Evolutionary conservation across 2,797 vertebrate genomes (phyloP).

Genomic region (Tragelaphus oryx): DNA sequence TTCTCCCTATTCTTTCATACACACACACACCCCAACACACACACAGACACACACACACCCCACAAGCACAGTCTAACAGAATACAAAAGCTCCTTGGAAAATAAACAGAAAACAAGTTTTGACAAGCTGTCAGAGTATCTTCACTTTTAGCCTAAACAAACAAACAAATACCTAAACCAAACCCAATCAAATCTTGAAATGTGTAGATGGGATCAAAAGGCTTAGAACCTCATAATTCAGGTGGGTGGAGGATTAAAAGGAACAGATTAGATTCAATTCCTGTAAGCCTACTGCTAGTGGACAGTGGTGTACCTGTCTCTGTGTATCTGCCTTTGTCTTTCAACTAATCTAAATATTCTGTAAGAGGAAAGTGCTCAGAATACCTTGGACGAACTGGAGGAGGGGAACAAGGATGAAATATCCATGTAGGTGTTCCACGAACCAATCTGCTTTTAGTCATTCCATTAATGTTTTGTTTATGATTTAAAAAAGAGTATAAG

Average conservation of each 20-base stretch:
- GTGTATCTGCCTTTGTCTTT: neutral
- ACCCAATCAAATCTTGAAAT: constrained; percentile 3
- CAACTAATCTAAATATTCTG: neutral
- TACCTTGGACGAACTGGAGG: neutral
- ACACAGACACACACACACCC: neutral
- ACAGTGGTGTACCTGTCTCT: neutral
- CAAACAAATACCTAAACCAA: neutral
- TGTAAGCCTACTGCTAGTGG: neutral
- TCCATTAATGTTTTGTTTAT: constrained; percentile 2
- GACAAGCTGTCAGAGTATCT: neutral
- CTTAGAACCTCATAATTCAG: neutral
- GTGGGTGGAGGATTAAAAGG: neutral
- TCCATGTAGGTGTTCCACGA: neutral
- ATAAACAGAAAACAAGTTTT: neutral
- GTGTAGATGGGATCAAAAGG: neutral
- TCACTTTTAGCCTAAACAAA: neutral
- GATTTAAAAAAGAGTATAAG: neutral
- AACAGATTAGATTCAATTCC: neutral
- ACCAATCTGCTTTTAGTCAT: neutral
- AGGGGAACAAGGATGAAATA: neutral
- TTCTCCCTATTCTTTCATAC: neutral
- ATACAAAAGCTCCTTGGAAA: neutral
- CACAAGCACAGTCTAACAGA: neutral
- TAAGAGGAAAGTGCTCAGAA: neutral
- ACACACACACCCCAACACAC: neutral